Percentiles rank a stretch among this genome's conserved stretches.
phyloP scores from a whole-genome alignment of 2,113 vertebrate genomes.

The Crocuta crocuta region DNA sequence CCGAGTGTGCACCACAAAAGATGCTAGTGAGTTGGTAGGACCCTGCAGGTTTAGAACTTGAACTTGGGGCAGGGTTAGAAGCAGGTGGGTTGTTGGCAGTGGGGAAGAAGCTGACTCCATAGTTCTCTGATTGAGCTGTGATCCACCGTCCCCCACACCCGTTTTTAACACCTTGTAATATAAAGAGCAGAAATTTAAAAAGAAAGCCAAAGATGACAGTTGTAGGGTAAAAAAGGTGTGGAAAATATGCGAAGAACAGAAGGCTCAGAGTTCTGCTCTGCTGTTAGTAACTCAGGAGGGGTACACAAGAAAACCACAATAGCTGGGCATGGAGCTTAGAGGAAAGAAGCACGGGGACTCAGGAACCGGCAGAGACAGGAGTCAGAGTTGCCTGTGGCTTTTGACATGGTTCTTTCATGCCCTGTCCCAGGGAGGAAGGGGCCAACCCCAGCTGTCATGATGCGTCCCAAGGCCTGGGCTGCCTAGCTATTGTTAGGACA shows the following conservation, averaged over 20 bases:
- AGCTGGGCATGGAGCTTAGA: neutral
- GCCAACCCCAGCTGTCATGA: neutral
- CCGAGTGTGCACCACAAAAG: neutral
- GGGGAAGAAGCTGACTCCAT: neutral
- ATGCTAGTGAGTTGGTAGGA: neutral
- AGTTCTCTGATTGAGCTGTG: neutral
- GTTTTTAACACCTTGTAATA: slow-evolving; percentile 39
- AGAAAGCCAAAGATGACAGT: slow-evolving; percentile 73
- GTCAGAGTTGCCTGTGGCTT: neutral
- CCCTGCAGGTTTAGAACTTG: neutral
- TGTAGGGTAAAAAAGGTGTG: slow-evolving; percentile 68
- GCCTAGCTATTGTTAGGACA: neutral
- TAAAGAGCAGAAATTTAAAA: slow-evolving; percentile 31
- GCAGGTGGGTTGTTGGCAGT: neutral
- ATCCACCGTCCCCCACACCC: neutral
- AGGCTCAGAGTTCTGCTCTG: slow-evolving; percentile 54
- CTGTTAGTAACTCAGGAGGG: slow-evolving; percentile 12
- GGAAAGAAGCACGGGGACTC: neutral
- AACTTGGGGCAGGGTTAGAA: neutral
- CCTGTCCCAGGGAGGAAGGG: neutral
- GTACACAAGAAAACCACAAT: neutral
- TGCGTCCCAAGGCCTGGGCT: neutral
- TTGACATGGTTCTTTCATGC: neutral
- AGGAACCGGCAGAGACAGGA: neutral
- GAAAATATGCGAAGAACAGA: slow-evolving; percentile 66